phyloP scores from a whole-genome alignment of 1,140 invertebrate genomes.

The Drosophila repleta region DNA sequence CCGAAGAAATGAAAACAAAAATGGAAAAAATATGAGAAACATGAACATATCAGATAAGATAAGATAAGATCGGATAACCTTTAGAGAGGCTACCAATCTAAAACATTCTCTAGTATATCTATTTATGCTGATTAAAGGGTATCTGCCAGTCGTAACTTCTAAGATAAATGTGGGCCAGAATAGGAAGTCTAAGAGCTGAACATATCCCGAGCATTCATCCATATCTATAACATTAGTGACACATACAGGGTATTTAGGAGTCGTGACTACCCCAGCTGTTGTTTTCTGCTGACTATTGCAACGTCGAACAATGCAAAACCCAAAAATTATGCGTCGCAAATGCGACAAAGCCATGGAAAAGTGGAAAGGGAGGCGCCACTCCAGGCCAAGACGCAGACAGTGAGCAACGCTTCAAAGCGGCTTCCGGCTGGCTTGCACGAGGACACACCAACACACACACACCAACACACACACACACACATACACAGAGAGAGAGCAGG shows the following conservation, averaged over 20 bases:
- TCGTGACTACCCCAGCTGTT: neutral
- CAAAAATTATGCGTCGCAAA: slow-evolving; percentile 60
- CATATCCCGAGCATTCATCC: no score
- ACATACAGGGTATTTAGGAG: slow-evolving; percentile 5
- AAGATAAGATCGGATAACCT: no score
- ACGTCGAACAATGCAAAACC: slow-evolving; percentile 37
- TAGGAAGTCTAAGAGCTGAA: no score
- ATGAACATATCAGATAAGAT: no score
- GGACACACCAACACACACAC: slow-evolving; percentile 32
- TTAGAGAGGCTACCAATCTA: no score
- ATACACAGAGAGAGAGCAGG: slow-evolving; percentile 19
- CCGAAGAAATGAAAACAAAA: no score
- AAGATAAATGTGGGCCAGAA: no score
- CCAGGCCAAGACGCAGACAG: slow-evolving; percentile 26
- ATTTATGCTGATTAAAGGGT: neutral
- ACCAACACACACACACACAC: slow-evolving; percentile 28
- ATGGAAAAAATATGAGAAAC: no score
- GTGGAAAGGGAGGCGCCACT: slow-evolving; percentile 20
- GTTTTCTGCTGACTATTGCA: slow-evolving; percentile 34
- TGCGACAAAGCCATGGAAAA: slow-evolving; percentile 38
- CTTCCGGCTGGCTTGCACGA: slow-evolving; percentile 32
- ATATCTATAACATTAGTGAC: neutral
- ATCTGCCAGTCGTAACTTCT: slow-evolving; percentile 13
- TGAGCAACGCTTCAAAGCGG: slow-evolving; percentile 36
- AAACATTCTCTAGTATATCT: no score